A percentile compares a stretch with the other conserved stretches of the same genome.
Evolutionary conservation across 2,113 vertebrate species (phyloP).

Genomic region (Thamnophis sirtalis): DNA sequence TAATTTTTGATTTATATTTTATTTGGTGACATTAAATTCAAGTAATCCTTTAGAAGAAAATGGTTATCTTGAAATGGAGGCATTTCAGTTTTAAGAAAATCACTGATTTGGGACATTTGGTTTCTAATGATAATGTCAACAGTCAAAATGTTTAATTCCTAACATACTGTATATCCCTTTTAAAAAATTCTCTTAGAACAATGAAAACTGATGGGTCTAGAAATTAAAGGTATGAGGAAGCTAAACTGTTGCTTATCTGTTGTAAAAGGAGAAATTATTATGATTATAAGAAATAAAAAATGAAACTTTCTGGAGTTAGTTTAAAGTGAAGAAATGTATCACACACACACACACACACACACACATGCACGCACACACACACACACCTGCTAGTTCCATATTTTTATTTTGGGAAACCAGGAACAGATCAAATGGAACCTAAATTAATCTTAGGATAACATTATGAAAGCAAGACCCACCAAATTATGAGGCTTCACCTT

Average conservation of each 20-base stretch:
- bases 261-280: neutral
- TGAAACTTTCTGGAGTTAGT: neutral
- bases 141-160: neutral
- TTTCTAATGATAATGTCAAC: neutral
- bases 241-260: neutral
- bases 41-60: constrained; percentile 46
- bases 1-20: constrained; percentile 52
- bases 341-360: too few species aligned
- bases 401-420: neutral
- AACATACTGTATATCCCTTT: neutral
- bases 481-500: neutral
- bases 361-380: too few species aligned
- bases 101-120: neutral
- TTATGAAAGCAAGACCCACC: neutral
- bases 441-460: neutral
- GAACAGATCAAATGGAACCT: neutral
- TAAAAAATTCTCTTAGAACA: neutral
- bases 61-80: constrained; percentile 22
- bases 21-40: constrained; percentile 48
- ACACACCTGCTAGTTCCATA: neutral
- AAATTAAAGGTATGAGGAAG: neutral
- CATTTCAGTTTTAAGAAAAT: constrained; percentile 1
- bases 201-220: neutral
- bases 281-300: neutral
- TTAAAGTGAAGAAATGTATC: neutral